Conservation (phyloP, 2,888 invertebrate genomes). For the Tuberolachnus salignus region DNA sequence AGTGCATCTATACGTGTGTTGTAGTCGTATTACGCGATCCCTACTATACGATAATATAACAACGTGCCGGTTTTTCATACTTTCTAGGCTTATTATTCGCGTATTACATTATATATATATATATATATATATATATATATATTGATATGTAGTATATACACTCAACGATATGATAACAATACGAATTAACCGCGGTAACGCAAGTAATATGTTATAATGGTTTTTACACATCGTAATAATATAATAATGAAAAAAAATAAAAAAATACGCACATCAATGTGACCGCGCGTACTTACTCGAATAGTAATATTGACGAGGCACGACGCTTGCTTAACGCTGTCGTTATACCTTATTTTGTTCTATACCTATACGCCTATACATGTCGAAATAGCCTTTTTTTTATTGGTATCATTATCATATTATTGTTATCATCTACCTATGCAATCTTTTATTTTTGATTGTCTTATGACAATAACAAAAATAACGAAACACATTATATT, state of each 20-base stretch:
- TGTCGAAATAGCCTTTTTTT: slow-evolving; percentile 1
- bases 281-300: neutral
- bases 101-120: too few relatives aligned
- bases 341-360: too few relatives aligned
- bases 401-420: slow-evolving; percentile 21
- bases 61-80: too few relatives aligned
- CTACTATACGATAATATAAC: too few relatives aligned
- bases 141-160: too few relatives aligned
- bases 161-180: slow-evolving; percentile 1
- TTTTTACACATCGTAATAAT: neutral
- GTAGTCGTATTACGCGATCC: too few relatives aligned
- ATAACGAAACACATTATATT: too few relatives aligned
- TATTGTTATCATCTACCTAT: neutral
- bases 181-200: neutral
- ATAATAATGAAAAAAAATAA: neutral
- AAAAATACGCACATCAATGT: slow-evolving; percentile 6
- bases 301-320: slow-evolving; percentile 5
- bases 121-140: neutral
- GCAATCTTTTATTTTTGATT: neutral
- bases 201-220: neutral
- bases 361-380: neutral
- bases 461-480: neutral
- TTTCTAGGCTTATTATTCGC: too few relatives aligned
- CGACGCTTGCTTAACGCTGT: slow-evolving; percentile 5
- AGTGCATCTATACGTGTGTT: too few relatives aligned